phyloP scores from a whole-genome alignment of 2,888 invertebrate genomes.

The Enchytraeus crypticus region DNA sequence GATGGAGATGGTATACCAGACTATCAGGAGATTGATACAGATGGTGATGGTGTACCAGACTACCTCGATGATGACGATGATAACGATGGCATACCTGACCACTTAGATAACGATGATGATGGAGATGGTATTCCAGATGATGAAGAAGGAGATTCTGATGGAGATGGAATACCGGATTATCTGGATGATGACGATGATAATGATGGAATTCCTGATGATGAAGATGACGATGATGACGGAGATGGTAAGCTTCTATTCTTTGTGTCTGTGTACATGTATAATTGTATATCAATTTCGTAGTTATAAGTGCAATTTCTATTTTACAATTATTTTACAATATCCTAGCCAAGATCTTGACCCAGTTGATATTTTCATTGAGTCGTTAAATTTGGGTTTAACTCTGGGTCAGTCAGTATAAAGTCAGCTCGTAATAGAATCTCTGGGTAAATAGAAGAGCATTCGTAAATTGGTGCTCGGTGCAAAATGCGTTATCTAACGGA shows the following conservation, averaged over 20 bases:
- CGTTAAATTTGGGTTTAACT: too few species aligned
- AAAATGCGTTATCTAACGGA: too few species aligned
- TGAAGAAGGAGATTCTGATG: conserved; percentile 22
- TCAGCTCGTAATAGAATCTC: too few species aligned
- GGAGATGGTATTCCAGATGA: conserved; percentile 35
- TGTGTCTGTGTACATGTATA: too few species aligned
- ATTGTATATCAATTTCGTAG: too few species aligned
- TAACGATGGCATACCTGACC: conserved; percentile 33
- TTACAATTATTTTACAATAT: too few species aligned
- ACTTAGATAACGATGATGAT: conserved; percentile 24
- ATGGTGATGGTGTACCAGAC: conserved; percentile 35
- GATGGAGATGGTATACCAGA: conserved; percentile 37
- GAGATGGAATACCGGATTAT: conserved; percentile 34
- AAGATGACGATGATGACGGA: conserved; percentile 32
- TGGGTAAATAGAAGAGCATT: too few species aligned
- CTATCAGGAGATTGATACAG: conserved; percentile 19
- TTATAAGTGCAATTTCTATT: too few species aligned
- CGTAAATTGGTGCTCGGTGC: too few species aligned
- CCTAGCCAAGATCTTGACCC: too few species aligned
- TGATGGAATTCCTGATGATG: conserved; percentile 31
- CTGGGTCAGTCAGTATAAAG: too few species aligned
- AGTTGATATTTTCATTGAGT: too few species aligned
- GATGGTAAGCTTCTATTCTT: conserved; percentile 34
- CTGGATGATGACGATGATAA: conserved; percentile 23
- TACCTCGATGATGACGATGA: conserved; percentile 4